Evolutionary conservation across 2,888 invertebrate species (phyloP).

Genomic region (Tenthredo amoena): DNA sequence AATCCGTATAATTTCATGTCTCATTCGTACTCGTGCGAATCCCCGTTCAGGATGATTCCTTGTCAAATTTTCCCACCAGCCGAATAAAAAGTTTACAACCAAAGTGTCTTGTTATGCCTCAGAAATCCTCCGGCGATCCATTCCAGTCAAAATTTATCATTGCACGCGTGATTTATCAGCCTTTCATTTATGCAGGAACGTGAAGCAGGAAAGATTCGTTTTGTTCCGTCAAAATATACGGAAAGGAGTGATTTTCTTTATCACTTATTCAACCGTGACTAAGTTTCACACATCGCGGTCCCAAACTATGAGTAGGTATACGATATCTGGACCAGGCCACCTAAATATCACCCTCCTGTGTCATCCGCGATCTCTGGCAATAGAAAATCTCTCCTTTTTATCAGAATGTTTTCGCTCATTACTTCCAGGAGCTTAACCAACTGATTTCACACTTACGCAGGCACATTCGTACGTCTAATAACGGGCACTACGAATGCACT

Average conservation of each 20-base stretch:
- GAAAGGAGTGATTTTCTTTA: slow-evolving; percentile 22
- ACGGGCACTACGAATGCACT: neutral
- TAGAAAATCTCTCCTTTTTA: neutral
- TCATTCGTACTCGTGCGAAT: neutral
- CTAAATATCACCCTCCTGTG: neutral
- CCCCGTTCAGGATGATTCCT: neutral
- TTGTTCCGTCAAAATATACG: neutral
- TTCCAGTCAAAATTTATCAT: neutral
- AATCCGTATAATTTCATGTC: too few species aligned
- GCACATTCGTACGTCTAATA: neutral
- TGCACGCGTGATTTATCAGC: neutral
- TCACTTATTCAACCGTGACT: slow-evolving; percentile 16
- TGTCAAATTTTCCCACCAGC: neutral
- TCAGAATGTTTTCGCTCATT: neutral
- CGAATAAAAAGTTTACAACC: slow-evolving; percentile 12
- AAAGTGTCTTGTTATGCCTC: neutral
- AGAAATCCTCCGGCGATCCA: neutral
- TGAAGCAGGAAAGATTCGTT: neutral
- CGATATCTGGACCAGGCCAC: neutral
- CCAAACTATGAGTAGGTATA: neutral
- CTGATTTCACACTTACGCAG: neutral
- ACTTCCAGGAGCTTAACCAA: neutral
- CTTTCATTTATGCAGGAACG: neutral
- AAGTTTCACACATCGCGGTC: neutral
- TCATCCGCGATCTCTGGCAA: neutral